Conservation (phyloP, 1,140 invertebrate genomes). For the Listronotus oregonensis region DNA sequence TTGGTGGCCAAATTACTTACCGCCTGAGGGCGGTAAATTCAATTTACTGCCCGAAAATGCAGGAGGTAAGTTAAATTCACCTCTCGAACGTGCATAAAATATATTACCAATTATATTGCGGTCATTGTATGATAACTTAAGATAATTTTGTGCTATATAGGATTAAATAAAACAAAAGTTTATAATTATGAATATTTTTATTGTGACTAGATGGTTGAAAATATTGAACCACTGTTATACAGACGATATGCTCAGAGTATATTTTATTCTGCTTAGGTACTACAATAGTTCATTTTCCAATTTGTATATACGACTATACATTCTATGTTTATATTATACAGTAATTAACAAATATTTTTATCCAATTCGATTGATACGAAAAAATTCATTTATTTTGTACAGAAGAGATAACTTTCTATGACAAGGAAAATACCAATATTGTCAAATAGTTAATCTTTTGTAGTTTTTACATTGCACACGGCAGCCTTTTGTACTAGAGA, state of each 20-base stretch:
- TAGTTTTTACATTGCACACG: conserved; percentile 47
- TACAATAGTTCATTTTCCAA: conserved; percentile 42
- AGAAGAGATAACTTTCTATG: conserved; percentile 9
- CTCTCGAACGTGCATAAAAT: too few species aligned
- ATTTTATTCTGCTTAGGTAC: conserved; percentile 44
- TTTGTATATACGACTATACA: conserved; percentile 46
- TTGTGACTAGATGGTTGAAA: conserved; percentile 57
- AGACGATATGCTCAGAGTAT: conserved; percentile 57
- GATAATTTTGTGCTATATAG: too few species aligned
- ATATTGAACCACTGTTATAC: conserved; percentile 51
- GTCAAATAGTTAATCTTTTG: conserved; percentile 28
- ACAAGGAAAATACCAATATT: too few species aligned
- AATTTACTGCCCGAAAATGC: too few species aligned
- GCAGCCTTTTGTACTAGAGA: conserved; percentile 47
- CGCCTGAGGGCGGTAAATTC: too few species aligned
- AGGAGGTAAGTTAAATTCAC: too few species aligned
- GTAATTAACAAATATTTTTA: conserved; percentile 39
- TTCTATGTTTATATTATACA: conserved; percentile 36
- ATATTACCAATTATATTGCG: too few species aligned
- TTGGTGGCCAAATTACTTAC: too few species aligned
- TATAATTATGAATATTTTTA: conserved; percentile 41
- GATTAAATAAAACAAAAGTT: conserved; percentile 3
- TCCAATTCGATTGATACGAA: conserved; percentile 29
- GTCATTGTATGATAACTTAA: too few species aligned
- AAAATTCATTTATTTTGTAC: conserved; percentile 10